Evolutionary conservation across 92 coral and sea anemone genomes (phyloP).

Genomic region (Actinernus sp.): DNA sequence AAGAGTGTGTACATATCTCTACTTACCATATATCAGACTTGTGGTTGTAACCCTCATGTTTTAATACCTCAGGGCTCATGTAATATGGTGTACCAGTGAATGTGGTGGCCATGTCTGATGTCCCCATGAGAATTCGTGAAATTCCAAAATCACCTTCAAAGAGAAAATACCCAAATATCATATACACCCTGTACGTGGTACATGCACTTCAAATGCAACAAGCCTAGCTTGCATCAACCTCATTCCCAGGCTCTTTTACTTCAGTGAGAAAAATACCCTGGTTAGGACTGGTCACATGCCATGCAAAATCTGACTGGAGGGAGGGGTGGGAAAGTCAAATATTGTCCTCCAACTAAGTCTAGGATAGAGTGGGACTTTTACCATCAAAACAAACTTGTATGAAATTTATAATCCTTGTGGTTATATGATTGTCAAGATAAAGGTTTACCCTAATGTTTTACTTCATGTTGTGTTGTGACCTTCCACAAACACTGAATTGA

Average conservation of each 20-base stretch:
- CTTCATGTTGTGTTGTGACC: too few species aligned
- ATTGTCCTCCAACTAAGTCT: too few species aligned
- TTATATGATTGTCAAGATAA: too few species aligned
- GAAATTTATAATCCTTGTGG: too few species aligned
- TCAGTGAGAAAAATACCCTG: too few species aligned
- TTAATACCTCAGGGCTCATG: conserved; percentile 97
- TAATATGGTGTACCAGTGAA: conserved; percentile 98
- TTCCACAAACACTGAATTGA: too few species aligned
- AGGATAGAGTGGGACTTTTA: too few species aligned
- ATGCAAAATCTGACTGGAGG: too few species aligned
- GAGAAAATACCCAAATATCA: background rate
- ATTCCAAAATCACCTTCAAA: conserved; percentile 94
- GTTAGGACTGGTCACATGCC: background rate
- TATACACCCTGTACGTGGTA: background rate
- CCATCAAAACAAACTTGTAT: too few species aligned
- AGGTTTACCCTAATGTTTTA: too few species aligned
- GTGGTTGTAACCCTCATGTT: conserved; percentile 96
- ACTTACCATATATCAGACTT: conserved; percentile 97
- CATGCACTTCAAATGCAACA: background rate
- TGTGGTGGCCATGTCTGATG: conserved; percentile 96
- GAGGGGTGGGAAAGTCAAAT: too few species aligned
- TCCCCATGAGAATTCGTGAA: conserved; percentile 98
- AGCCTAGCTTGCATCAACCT: background rate
- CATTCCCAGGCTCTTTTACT: background rate
- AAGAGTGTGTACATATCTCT: too few species aligned